phyloP scores from a whole-genome alignment of 2,797 vertebrate species.

The Sarcoramphus papa region DNA sequence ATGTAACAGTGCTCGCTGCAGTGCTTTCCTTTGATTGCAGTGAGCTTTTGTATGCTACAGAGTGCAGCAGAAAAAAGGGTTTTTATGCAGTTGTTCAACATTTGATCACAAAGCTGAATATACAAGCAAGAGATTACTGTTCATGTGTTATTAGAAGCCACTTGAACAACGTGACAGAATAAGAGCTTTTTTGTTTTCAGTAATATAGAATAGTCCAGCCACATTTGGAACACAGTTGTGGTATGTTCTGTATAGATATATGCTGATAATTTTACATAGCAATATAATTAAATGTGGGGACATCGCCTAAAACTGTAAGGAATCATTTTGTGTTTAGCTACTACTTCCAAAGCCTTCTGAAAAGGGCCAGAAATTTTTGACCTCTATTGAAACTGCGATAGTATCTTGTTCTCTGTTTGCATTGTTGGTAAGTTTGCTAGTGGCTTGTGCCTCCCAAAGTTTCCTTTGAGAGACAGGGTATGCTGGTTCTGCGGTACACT shows the following conservation, averaged over 20 bases:
- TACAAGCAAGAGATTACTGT: not conserved
- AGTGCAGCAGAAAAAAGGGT: conserved; percentile 35
- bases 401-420: not conserved
- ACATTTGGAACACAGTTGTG: not conserved
- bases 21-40: conserved; percentile 63
- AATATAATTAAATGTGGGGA: not conserved
- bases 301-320: not conserved
- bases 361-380: not conserved
- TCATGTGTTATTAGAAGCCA: not conserved
- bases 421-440: not conserved
- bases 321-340: not conserved
- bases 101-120: not conserved
- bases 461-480: not conserved
- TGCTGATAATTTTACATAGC: not conserved
- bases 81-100: not conserved
- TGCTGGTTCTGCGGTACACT: not conserved
- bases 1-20: conserved; percentile 58
- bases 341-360: not conserved
- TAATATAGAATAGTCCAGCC: not conserved
- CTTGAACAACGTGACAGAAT: not conserved
- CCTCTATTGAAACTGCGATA: rapidly evolving
- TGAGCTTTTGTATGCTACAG: conserved; percentile 63
- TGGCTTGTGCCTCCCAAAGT: not conserved
- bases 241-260: not conserved
- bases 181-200: not conserved